Base-by-base conservation (phyloP, 2,888 invertebrate species). In the Germaria angustata region DNA sequence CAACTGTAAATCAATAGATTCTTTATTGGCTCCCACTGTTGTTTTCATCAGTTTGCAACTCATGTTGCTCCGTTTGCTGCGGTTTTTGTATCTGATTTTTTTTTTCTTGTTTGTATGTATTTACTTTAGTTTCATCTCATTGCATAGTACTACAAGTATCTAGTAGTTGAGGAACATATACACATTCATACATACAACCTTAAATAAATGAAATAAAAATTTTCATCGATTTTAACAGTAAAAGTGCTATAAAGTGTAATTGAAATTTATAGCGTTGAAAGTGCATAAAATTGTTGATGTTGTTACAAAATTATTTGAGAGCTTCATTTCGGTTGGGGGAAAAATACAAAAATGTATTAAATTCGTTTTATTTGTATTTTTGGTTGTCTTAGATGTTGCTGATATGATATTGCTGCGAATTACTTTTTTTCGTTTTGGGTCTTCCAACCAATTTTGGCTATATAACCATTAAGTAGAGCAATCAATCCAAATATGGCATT, bases 221-320 rank as follows among this genome's bases (percentile, higher is more conserved):
- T 75, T 81, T 75, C 78, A 68, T 61, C 61, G 68, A 81, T 81
- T 73, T 78, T 73, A 73, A 83, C 80, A 83, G 80, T 88, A 88
- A 88, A 87, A 88, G 88, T 87, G 88, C 86, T 86, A 86, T 87
- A 87, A 88, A 88, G 86, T 87, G 88, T 88, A 88, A 89, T 88
- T 88, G 87, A 88, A 88, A 89, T 89, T 89, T 88, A 88, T 89
- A 86, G 88, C 86, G 89, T 84, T 86, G 85, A 85, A 81, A 86
- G 85, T 87, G 86, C 85, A 84, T 86, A 83, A 84, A 86, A 84
- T 84, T 86, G 86, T 84, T 85, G 85, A 80, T 86, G 85, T 76
- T 80, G 63, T 72, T 75, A 71, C 63, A 81, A 81, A 81, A 81
- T 78, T 69, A 78, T 78, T 81, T 78, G 73, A 78, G 81, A 66